Percentiles rank a stretch among this genome's conserved stretches.
phyloP scores from a whole-genome alignment of 1,140 invertebrate genomes.

The Chrysoperla carnea region DNA sequence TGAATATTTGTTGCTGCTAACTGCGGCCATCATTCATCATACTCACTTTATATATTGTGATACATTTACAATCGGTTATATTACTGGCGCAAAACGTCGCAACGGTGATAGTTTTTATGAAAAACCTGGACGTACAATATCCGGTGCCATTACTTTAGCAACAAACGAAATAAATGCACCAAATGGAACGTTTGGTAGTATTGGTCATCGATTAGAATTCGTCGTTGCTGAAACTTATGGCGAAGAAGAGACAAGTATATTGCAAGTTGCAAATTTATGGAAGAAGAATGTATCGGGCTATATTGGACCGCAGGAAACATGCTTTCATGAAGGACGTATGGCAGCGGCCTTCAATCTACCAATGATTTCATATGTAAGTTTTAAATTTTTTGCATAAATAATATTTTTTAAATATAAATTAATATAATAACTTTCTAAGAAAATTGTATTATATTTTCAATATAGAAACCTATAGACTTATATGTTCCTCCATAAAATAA shows the following conservation, averaged over 20 bases:
- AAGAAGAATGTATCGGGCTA: conserved; percentile 71
- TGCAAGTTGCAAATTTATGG: conserved; percentile 73
- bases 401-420: too few species aligned
- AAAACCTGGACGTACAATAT: conserved; percentile 52
- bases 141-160: conserved; percentile 72
- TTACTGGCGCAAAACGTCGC: conserved; percentile 57
- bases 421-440: too few species aligned
- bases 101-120: conserved; percentile 59
- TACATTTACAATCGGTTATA: conserved; percentile 47
- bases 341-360: conserved; percentile 88
- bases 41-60: background rate
- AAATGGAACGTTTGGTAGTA: conserved; percentile 31
- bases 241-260: conserved; percentile 69
- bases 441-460: too few species aligned
- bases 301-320: conserved; percentile 91
- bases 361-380: conserved; percentile 67
- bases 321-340: conserved; percentile 84
- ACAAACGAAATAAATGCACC: conserved; percentile 44
- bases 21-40: background rate
- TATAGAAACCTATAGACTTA: too few species aligned
- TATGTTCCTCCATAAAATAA: too few species aligned
- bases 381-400: too few species aligned
- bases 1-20: background rate
- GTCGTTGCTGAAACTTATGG: conserved; percentile 83
- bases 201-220: conserved; percentile 58